These are phyloP conservation scores for Torymus tubicola DNA, from an alignment of 2,888 invertebrate species.

Conservation along the genomic window DNA sequence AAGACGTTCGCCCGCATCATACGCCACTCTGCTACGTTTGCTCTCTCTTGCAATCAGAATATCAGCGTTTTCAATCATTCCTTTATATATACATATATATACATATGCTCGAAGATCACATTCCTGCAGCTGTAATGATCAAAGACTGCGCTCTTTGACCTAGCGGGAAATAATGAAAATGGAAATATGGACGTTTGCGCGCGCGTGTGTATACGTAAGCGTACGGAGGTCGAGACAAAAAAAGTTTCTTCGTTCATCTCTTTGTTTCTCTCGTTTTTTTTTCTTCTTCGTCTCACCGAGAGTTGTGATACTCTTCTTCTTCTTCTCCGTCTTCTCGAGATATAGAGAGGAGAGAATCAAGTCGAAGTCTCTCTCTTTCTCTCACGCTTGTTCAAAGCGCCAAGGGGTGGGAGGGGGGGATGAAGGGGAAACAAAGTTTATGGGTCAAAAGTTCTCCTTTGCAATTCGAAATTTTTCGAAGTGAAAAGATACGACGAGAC, in stretches of 20 bases:
- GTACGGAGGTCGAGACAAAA: neutral
- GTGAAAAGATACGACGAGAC: conserved; percentile 1
- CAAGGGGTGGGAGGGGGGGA: neutral
- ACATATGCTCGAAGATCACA: conserved; percentile 19
- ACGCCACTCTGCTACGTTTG: neutral
- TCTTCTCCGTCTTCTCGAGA: neutral
- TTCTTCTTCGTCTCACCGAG: neutral
- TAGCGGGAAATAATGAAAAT: conserved; percentile 37
- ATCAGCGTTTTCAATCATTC: conserved; percentile 25
- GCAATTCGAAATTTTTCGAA: conserved; percentile 31
- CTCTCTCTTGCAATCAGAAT: conserved; percentile 21
- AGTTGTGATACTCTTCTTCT: too few species aligned
- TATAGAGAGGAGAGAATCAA: too few species aligned
- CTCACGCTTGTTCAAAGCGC: neutral
- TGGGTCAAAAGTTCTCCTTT: conserved; percentile 40
- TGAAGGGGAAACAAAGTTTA: conserved; percentile 20
- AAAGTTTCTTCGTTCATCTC: conserved; percentile 24
- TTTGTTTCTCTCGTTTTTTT: neutral
- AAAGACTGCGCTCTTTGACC: conserved; percentile 31
- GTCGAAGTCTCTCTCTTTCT: neutral
- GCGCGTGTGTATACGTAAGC: neutral
- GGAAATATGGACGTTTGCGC: conserved; percentile 11
- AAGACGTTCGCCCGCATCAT: conserved; percentile 10
- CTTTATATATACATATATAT: conserved; percentile 15
- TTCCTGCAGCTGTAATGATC: conserved; percentile 17